Conservation (phyloP, 2,888 invertebrate species). For the Phengaris arion region DNA sequence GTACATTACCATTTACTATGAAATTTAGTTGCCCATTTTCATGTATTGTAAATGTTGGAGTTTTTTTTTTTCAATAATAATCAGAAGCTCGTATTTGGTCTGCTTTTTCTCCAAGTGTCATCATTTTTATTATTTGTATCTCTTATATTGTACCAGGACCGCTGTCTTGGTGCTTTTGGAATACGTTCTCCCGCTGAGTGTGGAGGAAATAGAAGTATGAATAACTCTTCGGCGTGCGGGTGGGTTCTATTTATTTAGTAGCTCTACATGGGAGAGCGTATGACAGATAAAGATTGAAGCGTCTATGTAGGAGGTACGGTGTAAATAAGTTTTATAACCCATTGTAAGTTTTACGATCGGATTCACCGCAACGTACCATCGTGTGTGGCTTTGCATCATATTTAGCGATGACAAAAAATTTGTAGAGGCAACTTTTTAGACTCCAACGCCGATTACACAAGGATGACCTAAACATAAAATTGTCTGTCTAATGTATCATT, state of each 20-base stretch:
- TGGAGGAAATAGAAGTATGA: not conserved
- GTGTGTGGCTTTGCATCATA: conserved; percentile 8
- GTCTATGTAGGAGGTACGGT: not conserved
- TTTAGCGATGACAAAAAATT: conserved; percentile 9
- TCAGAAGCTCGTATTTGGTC: not conserved
- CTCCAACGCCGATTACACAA: not conserved
- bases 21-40: not conserved
- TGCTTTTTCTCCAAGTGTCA: too few relatives aligned
- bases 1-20: not conserved
- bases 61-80: not conserved
- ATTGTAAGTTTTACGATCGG: conserved; percentile 16
- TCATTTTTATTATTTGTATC: too few relatives aligned
- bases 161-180: not conserved
- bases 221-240: not conserved
- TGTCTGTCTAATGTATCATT: too few relatives aligned
- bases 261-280: not conserved
- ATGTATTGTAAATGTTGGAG: not conserved
- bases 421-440: conserved; percentile 5
- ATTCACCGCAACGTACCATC: not conserved
- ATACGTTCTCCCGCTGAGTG: not conserved
- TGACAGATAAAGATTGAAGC: not conserved
- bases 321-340: conserved; percentile 7
- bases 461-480: not conserved
- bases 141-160: too few relatives aligned
- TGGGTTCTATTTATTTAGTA: not conserved